phyloP scores from a whole-genome alignment of 1,140 invertebrate genomes.

The Ceratitis capitata region DNA sequence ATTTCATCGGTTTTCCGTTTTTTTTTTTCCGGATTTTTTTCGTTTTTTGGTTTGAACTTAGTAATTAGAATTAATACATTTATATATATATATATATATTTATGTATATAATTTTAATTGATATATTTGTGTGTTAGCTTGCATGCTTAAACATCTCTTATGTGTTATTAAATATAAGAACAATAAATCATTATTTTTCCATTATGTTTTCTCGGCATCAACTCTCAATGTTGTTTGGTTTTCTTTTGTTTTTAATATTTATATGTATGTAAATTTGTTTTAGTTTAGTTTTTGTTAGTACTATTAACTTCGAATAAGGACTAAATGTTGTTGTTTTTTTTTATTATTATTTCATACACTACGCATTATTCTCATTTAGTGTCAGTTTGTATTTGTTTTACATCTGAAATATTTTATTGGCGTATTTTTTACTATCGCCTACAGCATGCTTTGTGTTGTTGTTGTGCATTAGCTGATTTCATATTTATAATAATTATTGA shows the following conservation, averaged over 20 bases:
- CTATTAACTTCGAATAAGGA: neutral
- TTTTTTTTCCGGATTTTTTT: neutral
- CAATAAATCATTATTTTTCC: neutral
- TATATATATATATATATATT: too few species aligned
- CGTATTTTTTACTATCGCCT: neutral
- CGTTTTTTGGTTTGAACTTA: neutral
- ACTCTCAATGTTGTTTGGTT: neutral
- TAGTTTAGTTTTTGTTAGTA: neutral
- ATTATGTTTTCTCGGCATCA: neutral
- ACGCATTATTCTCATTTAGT: neutral
- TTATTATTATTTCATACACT: neutral
- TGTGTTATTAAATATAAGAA: slow-evolving; percentile 37
- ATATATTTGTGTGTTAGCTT: neutral
- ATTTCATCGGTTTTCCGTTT: too few species aligned
- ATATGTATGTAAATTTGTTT: too few species aligned
- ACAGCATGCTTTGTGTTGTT: neutral
- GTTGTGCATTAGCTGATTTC: neutral
- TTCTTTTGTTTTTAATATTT: neutral
- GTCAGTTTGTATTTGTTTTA: too few species aligned
- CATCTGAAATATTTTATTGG: too few species aligned
- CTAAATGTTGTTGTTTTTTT: neutral
- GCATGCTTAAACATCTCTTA: slow-evolving; percentile 26
- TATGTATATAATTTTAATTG: too few species aligned
- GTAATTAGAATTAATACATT: neutral
- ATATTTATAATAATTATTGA: neutral